Evolutionary conservation across 2,797 vertebrate species (phyloP).

Genomic region (Eospalax fontanierii): DNA sequence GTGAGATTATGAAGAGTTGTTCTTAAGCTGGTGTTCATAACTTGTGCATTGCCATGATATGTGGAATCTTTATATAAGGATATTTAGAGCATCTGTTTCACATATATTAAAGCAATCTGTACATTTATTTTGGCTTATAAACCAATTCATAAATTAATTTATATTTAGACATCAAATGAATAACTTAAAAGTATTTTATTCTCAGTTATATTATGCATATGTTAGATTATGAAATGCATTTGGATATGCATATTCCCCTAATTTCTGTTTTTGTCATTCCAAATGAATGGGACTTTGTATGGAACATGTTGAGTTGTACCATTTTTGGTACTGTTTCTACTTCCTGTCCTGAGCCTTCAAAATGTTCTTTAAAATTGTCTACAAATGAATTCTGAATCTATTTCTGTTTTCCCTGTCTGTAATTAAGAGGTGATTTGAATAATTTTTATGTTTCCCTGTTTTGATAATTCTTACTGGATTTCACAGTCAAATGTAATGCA

Average conservation of each 20-base stretch:
- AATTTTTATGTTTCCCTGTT: not conserved
- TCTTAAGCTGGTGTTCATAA: not conserved
- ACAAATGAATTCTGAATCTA: not conserved
- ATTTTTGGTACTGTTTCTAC: not conserved
- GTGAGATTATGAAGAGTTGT: not conserved
- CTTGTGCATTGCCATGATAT: not conserved
- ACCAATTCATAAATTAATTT: slow-evolving; percentile 61
- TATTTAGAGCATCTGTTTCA: slow-evolving; percentile 63
- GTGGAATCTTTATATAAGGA: not conserved
- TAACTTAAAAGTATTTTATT: slow-evolving; percentile 63
- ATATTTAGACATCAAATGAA: slow-evolving; percentile 59
- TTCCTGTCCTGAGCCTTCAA: not conserved
- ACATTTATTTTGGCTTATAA: slow-evolving; percentile 69
- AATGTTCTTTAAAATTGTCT: slow-evolving; percentile 15
- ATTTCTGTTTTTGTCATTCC: slow-evolving; percentile 24
- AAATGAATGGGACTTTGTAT: slow-evolving; percentile 20
- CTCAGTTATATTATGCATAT: not conserved
- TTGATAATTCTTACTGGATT: slow-evolving; percentile 19
- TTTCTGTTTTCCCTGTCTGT: not conserved
- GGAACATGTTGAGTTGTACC: not conserved
- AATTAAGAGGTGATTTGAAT: not conserved
- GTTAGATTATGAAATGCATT: slow-evolving; percentile 17
- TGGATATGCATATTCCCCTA: not conserved
- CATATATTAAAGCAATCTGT: slow-evolving; percentile 31
- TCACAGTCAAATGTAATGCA: not conserved